Evolutionary conservation across 2,797 vertebrate species (phyloP).

Genomic region (Fringilla coelebs): DNA sequence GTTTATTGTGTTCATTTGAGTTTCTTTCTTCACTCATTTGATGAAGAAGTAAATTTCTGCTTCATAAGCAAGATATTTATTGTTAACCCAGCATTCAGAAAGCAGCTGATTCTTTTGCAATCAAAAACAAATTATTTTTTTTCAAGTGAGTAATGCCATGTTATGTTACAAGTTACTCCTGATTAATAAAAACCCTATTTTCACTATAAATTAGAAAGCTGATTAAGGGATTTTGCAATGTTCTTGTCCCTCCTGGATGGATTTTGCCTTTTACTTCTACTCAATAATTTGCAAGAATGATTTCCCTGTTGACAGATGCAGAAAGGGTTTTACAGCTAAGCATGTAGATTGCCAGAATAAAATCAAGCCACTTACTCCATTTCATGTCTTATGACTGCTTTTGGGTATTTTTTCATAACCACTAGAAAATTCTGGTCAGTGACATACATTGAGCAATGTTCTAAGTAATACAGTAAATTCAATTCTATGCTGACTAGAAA

Average conservation of each 20-base stretch:
- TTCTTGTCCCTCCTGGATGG: neutral
- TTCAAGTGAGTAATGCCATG: conserved; percentile 6
- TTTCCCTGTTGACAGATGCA: neutral
- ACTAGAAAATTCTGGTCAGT: neutral
- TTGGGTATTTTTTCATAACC: neutral
- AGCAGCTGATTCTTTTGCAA: neutral
- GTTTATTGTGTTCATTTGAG: conserved; percentile 47
- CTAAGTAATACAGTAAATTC: neutral
- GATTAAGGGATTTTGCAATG: neutral
- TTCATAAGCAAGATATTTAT: neutral
- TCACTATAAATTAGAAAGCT: neutral
- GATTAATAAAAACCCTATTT: neutral
- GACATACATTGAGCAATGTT: fast-evolving
- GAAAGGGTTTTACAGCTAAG: neutral
- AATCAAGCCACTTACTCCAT: neutral
- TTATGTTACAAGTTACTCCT: conserved; percentile 19
- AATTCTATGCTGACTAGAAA: neutral
- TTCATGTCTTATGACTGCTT: neutral
- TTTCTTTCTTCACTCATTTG: conserved; percentile 10
- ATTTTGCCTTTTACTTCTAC: neutral
- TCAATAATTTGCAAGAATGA: neutral
- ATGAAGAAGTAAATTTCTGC: conserved; percentile 18
- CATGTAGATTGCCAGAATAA: neutral
- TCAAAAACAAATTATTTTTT: neutral
- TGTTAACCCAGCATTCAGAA: neutral